These are phyloP conservation scores for Drosophila fungiperda DNA, from an alignment of 2,888 invertebrate genomes.

Conservation along the genomic window DNA sequence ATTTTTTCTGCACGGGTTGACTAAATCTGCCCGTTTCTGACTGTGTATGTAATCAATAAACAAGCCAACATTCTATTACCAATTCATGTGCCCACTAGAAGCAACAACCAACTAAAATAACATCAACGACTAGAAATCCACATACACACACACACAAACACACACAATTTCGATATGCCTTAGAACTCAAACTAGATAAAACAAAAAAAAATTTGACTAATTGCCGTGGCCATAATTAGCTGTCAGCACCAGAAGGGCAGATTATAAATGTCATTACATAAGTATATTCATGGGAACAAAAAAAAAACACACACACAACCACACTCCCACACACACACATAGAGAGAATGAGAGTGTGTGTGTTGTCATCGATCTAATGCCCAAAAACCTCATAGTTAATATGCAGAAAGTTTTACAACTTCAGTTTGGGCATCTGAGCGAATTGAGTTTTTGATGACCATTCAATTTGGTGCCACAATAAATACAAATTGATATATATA, in stretches of 20 bases:
- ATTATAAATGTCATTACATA: constrained; percentile 58
- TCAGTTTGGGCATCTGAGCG: constrained; percentile 1
- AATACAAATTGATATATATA: neutral
- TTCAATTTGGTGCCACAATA: constrained; percentile 37
- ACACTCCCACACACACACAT: neutral
- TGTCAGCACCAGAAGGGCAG: constrained; percentile 64
- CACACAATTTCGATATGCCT: constrained; percentile 37
- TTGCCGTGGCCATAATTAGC: constrained; percentile 67
- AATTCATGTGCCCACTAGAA: constrained; percentile 35
- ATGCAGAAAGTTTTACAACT: constrained; percentile 30
- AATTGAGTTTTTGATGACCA: constrained; percentile 45
- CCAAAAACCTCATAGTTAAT: constrained; percentile 45
- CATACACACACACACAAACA: neutral
- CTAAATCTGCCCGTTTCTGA: neutral
- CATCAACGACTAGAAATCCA: neutral
- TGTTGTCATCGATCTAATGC: constrained; percentile 19
- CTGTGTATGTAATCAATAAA: constrained; percentile 47
- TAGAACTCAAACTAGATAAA: constrained; percentile 16
- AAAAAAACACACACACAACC: constrained; percentile 2
- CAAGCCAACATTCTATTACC: constrained; percentile 45
- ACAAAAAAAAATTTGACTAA: constrained; percentile 51
- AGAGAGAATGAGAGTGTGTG: neutral
- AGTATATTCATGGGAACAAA: constrained; percentile 21
- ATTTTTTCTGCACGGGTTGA: neutral
- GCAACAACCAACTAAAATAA: constrained; percentile 1